Conservation (phyloP, 2,797 vertebrate species). For the Corythornis leucogaster region DNA sequence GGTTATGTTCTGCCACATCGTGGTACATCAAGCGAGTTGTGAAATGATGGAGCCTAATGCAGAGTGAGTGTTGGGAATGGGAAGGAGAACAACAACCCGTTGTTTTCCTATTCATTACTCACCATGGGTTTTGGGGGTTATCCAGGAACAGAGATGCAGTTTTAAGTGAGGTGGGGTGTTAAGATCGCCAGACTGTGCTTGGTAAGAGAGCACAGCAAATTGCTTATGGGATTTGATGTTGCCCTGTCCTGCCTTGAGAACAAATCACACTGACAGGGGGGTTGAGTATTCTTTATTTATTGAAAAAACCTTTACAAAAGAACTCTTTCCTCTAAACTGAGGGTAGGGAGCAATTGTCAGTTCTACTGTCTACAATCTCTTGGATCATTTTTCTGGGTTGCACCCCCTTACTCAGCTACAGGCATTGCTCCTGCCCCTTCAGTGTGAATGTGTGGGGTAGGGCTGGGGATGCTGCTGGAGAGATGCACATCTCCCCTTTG, state of each 20-base stretch:
- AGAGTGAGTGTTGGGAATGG: constrained; percentile 42
- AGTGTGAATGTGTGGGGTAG: accelerated
- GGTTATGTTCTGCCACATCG: constrained; percentile 58
- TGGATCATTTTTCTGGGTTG: not conserved
- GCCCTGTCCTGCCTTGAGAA: not conserved
- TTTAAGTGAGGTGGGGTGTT: constrained; percentile 1
- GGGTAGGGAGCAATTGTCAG: not conserved
- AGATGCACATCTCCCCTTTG: not conserved
- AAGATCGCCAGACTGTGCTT: not conserved
- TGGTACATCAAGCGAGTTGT: constrained; percentile 41
- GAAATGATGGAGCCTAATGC: constrained; percentile 64
- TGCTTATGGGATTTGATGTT: not conserved
- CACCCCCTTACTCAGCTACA: not conserved
- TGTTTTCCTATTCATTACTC: constrained; percentile 46
- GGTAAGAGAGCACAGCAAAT: not conserved
- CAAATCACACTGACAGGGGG: not conserved
- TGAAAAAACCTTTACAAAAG: not conserved
- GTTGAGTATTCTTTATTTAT: not conserved
- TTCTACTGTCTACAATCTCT: not conserved
- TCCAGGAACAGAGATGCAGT: constrained; percentile 38
- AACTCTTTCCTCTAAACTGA: not conserved
- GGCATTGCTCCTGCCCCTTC: not conserved
- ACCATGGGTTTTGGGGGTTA: constrained; percentile 19
- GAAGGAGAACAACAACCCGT: constrained; percentile 50
- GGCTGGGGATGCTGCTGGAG: not conserved